phyloP scores from a whole-genome alignment of 2,797 vertebrate genomes.

The Danio albolineatus region DNA sequence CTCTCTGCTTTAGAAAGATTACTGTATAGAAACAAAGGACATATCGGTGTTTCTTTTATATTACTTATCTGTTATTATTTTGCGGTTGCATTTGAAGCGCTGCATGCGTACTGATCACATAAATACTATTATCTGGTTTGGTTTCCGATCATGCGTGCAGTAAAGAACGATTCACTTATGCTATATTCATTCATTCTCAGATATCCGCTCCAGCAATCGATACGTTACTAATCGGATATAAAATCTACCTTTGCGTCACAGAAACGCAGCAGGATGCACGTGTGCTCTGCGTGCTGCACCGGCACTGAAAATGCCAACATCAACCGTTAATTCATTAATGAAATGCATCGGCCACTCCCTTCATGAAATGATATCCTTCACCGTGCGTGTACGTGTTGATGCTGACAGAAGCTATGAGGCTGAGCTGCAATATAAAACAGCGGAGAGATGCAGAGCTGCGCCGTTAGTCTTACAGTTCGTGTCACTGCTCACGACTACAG shows the following conservation, averaged over 20 bases:
- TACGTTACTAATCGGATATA: conserved; percentile 51
- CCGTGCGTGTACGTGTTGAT: conserved; percentile 1
- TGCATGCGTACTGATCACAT: neutral
- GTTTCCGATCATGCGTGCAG: neutral
- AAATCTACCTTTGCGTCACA: conserved; percentile 50
- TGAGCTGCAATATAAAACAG: neutral
- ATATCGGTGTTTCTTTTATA: neutral
- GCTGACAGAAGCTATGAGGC: neutral
- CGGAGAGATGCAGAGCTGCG: neutral
- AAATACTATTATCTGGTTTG: no score
- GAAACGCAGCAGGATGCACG: conserved; percentile 58
- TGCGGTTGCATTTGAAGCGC: neutral
- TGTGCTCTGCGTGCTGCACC: conserved; percentile 46
- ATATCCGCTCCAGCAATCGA: conserved; percentile 63
- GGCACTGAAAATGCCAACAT: neutral
- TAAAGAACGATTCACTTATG: conserved; percentile 63
- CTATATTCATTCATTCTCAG: conserved; percentile 54
- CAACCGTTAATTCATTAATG: conserved; percentile 2
- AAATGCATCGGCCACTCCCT: conserved; percentile 18
- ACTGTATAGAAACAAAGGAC: conserved; percentile 24
- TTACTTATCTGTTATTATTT: no score
- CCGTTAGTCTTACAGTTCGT: conserved; percentile 3
- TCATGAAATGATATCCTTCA: neutral
- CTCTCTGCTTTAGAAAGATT: conserved; percentile 9
- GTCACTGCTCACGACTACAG: conserved; percentile 11